A percentile compares a stretch with the other conserved stretches of the same genome.
Evolutionary conservation across 1,140 invertebrate genomes (phyloP).

Genomic region (Leptoteleia sp.): DNA sequence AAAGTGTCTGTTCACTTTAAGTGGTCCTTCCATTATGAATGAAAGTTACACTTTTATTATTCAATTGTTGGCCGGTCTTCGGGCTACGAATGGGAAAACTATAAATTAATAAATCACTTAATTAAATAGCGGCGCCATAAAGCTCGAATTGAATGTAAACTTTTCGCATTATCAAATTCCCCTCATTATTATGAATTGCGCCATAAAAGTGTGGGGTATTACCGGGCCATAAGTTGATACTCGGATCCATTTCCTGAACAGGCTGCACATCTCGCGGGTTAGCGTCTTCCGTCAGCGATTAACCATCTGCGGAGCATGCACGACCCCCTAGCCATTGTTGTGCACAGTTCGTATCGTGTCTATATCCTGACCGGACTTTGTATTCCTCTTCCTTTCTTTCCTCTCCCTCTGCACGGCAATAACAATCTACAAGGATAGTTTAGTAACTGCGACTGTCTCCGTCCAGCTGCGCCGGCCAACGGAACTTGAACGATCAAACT

Average conservation of each 20-base stretch:
- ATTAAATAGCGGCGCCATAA: no score
- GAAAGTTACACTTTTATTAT: no score
- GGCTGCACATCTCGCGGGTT: constrained; percentile 19
- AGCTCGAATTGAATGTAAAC: no score
- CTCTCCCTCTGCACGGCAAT: constrained; percentile 24
- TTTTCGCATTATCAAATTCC: no score
- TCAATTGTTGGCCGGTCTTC: no score
- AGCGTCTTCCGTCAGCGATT: constrained; percentile 60
- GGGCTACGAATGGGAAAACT: no score
- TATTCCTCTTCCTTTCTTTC: constrained; percentile 33
- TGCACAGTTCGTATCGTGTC: constrained; percentile 26
- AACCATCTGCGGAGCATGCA: constrained; percentile 60
- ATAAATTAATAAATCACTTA: no score
- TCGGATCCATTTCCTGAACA: constrained; percentile 38
- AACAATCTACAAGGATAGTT: constrained; percentile 45
- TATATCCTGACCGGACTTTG: constrained; percentile 40
- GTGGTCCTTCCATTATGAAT: no score
- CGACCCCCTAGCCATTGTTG: constrained; percentile 61
- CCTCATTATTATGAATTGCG: background rate
- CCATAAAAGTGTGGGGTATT: background rate
- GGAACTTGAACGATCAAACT: constrained; percentile 23
- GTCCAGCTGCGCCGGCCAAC: constrained; percentile 40
- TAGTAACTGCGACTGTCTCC: constrained; percentile 28
- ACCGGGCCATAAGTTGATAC: constrained; percentile 10
- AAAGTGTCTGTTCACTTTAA: no score